phyloP scores from a whole-genome alignment of 2,888 invertebrate species.

The Eurytoma californica region DNA sequence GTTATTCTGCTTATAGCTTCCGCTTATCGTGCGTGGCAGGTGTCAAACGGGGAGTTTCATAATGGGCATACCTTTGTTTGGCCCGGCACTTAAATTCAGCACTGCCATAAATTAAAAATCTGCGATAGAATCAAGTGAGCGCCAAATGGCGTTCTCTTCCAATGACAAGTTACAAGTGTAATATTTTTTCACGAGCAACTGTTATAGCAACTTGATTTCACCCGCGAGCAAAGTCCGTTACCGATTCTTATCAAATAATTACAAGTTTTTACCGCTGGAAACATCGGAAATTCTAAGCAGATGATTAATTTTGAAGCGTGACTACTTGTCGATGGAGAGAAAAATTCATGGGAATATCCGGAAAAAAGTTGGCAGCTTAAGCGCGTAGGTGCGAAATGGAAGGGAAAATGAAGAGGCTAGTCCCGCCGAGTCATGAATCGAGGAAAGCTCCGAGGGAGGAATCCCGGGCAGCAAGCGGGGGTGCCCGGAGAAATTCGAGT shows the following conservation, averaged over 20 bases:
- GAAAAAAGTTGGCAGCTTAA: too few species aligned
- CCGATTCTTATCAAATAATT: too few species aligned
- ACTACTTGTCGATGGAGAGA: too few species aligned
- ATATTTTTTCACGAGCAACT: too few species aligned
- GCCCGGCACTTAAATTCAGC: neutral
- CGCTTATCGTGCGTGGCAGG: slow-evolving; percentile 8
- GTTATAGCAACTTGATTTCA: too few species aligned
- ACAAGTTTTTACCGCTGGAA: too few species aligned
- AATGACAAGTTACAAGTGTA: neutral
- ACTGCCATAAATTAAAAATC: slow-evolving; percentile 2
- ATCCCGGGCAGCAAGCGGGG: neutral
- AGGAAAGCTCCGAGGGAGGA: neutral
- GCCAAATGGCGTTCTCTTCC: neutral
- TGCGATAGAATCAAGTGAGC: slow-evolving; percentile 6
- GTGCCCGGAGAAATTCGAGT: slow-evolving; percentile 26
- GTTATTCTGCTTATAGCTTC: neutral
- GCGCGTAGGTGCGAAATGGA: too few species aligned
- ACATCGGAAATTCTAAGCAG: too few species aligned
- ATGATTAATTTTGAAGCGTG: too few species aligned
- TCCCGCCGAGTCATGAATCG: neutral
- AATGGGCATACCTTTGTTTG: slow-evolving; percentile 8
- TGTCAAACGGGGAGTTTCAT: slow-evolving; percentile 4
- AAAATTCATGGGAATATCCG: too few species aligned
- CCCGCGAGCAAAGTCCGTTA: too few species aligned
- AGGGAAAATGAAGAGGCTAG: neutral